Evolutionary conservation across 2,797 vertebrate genomes (phyloP).

Genomic region (Ispidina lecontei): DNA sequence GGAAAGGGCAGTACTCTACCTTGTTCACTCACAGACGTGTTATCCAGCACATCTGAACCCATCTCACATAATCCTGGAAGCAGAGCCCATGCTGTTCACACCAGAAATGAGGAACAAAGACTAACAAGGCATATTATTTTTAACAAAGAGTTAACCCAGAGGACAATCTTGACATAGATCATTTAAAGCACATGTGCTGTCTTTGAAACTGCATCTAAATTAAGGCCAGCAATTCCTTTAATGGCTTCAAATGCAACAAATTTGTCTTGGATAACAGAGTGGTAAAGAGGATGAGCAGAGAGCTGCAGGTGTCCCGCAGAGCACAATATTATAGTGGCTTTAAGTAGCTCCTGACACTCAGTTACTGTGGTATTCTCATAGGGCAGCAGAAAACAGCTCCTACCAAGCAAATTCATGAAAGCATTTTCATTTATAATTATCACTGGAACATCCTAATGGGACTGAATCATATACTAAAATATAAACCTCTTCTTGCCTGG

Average conservation of each 20-base stretch:
- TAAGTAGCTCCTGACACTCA: background rate
- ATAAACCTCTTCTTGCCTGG: background rate
- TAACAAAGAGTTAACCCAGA: constrained; percentile 47
- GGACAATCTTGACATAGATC: background rate
- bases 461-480: background rate
- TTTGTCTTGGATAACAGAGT: constrained; percentile 5
- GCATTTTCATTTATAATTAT: background rate
- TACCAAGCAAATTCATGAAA: background rate
- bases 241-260: constrained; percentile 24
- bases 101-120: background rate
- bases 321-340: background rate
- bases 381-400: background rate
- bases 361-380: background rate
- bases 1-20: background rate
- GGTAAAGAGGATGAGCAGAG: background rate
- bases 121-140: background rate
- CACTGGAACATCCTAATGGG: background rate
- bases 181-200: background rate
- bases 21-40: background rate
- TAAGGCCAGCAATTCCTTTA: constrained; percentile 27
- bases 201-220: constrained; percentile 52
- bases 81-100: background rate
- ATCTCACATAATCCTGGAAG: background rate
- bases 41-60: background rate
- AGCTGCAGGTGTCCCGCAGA: constrained; percentile 22